Evolutionary conservation across 2,888 invertebrate genomes (phyloP), one percentile per base, ranked within the genome.

Genomic region (Slavum lentiscoides): DNA sequence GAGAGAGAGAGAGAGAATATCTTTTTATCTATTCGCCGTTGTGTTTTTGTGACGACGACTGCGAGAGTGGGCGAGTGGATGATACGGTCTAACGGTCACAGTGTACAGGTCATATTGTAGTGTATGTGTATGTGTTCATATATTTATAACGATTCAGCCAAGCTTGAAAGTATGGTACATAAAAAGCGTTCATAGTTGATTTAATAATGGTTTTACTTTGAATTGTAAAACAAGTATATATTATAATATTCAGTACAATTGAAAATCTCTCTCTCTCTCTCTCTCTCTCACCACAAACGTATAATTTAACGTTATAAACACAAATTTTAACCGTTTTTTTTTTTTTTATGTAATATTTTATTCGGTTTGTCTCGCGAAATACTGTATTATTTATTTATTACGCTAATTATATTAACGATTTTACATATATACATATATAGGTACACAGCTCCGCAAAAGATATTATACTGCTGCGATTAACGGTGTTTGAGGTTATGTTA

Each of bases 1-100:
- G n/a, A 30, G 30, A 30, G 30, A 2, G 30, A 30, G 30, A 30
- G 30, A 30, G 30, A 30, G 59, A 64, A 37, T 64, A 64, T 64
- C 37, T 75, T 55, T 75, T 67, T 75, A 75, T 75, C 66, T 75
- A 75, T 75, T 75, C 75, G 75, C 23, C 55, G 75, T 74, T 75
- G 74, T 75, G 67, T 67, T 67, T 30, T 67, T 75, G 75, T 67
- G 67, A 58, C 75, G 75, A 75, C 75, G 58, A 43, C 43, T 43
- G 43, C 43, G 43, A 1, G 58, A 75, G 75, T 75, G 58, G 75
- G 75, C 37, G 75, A 67, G 58, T 75, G 75, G 75, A 75, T 75
- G 75, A 75, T 75, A 75, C 67, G 75, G 75, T 75, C 75, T 75
- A 75, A 75, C 37, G 75, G 75, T 75, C 75, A 67, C 53, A 11